These are phyloP conservation scores for Acronicta alni DNA, from an alignment of 2,888 invertebrate genomes.

Conservation along the genomic window DNA sequence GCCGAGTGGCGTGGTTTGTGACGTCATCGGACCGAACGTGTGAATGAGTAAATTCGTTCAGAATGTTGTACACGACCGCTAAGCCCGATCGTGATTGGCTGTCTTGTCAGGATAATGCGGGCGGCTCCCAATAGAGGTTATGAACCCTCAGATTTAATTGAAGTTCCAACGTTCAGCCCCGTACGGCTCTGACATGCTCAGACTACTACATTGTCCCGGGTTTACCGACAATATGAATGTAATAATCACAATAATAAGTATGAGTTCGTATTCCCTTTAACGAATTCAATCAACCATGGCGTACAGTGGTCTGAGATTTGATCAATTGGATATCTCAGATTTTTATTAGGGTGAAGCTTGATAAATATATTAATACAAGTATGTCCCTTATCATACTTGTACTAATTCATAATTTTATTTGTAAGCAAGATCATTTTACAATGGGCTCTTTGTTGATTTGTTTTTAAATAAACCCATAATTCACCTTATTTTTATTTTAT, in stretches of 20 bases:
- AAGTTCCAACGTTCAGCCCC: conserved; percentile 74
- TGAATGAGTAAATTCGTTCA: conserved; percentile 72
- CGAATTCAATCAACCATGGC: conserved; percentile 37
- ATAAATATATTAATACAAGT: too few relatives aligned
- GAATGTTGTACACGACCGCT: conserved; percentile 68
- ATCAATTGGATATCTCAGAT: neutral
- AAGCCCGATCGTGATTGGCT: conserved; percentile 79
- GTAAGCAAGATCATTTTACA: too few relatives aligned
- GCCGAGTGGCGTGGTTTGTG: conserved; percentile 31
- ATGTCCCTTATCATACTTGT: too few relatives aligned
- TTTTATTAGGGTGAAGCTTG: neutral
- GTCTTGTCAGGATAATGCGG: conserved; percentile 80
- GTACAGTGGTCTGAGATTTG: neutral
- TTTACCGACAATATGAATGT: conserved; percentile 60
- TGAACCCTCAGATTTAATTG: conserved; percentile 86
- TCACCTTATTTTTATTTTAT: too few relatives aligned
- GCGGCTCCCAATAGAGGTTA: conserved; percentile 77
- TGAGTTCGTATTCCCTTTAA: conserved; percentile 42
- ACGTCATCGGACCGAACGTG: conserved; percentile 42
- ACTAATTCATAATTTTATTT: too few relatives aligned
- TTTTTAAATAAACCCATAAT: too few relatives aligned
- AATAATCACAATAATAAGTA: conserved; percentile 41
- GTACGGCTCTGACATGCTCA: conserved; percentile 54
- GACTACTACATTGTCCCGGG: conserved; percentile 66
- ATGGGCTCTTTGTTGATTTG: too few relatives aligned